phyloP scores from a whole-genome alignment of 2,888 invertebrate species.

The Archips crataeganus region DNA sequence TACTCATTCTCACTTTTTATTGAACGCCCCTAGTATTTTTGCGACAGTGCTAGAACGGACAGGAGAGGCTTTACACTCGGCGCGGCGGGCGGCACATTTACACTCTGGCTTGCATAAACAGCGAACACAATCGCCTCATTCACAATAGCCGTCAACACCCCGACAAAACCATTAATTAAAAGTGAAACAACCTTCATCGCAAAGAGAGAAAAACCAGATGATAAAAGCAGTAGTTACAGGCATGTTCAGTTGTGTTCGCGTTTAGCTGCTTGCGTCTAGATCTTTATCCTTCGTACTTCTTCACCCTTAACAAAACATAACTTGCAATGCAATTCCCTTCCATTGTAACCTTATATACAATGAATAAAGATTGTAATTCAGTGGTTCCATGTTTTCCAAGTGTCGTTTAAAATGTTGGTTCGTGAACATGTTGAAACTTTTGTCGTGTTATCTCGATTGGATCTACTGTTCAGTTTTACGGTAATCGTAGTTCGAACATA shows the following conservation, averaged over 20 bases:
- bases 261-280: slow-evolving; percentile 65
- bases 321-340: slow-evolving; percentile 22
- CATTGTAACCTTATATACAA: slow-evolving; percentile 35
- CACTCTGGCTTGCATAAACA: slow-evolving; percentile 30
- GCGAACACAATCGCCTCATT: slow-evolving; percentile 37
- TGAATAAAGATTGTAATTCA: slow-evolving; percentile 42
- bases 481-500: slow-evolving; percentile 66
- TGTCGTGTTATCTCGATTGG: slow-evolving; percentile 72
- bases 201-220: slow-evolving; percentile 49
- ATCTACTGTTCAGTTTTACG: slow-evolving; percentile 76
- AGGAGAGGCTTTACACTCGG: slow-evolving; percentile 21
- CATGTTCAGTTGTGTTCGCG: slow-evolving; percentile 62
- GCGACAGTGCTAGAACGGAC: slow-evolving; percentile 31
- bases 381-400: slow-evolving; percentile 28
- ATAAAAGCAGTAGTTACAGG: slow-evolving; percentile 67
- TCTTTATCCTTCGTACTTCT: slow-evolving; percentile 67
- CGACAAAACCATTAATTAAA: slow-evolving; percentile 38
- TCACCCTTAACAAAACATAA: slow-evolving; percentile 54
- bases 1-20: too few relatives aligned
- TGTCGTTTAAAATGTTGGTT: slow-evolving; percentile 45
- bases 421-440: slow-evolving; percentile 68
- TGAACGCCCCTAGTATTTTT: too few relatives aligned
- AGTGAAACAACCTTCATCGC: slow-evolving; percentile 33
- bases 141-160: slow-evolving; percentile 35
- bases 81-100: slow-evolving; percentile 25